phyloP scores from a whole-genome alignment of 2,113 vertebrate genomes.

The Leptosomus discolor region DNA sequence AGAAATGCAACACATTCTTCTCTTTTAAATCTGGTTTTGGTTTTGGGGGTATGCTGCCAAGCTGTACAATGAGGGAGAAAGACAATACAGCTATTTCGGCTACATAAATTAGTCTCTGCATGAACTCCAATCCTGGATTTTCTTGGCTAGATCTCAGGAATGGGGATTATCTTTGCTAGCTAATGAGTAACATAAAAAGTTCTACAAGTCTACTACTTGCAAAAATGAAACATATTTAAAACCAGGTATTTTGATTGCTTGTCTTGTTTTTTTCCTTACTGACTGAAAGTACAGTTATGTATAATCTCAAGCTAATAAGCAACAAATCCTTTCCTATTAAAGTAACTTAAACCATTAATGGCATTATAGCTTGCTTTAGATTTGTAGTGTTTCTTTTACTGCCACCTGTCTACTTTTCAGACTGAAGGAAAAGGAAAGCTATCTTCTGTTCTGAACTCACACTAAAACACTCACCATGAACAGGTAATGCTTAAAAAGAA shows the following conservation, averaged over 20 bases:
- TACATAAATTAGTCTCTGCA: not conserved
- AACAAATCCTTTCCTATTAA: slow-evolving; percentile 55
- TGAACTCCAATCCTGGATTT: not conserved
- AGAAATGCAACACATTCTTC: not conserved
- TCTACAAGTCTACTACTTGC: not conserved
- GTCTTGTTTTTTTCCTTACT: not conserved
- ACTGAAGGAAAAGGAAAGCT: not conserved
- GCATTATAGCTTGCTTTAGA: slow-evolving; percentile 54
- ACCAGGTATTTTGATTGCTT: not conserved
- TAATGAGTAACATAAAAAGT: not conserved
- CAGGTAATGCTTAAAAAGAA: not conserved
- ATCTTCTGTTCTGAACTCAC: not conserved
- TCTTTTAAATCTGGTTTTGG: not conserved
- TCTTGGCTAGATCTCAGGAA: not conserved
- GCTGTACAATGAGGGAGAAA: not conserved
- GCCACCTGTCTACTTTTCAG: slow-evolving; percentile 54
- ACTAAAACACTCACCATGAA: not conserved
- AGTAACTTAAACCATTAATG: slow-evolving; percentile 53
- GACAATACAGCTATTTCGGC: not conserved
- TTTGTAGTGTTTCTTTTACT: slow-evolving; percentile 8
- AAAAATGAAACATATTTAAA: not conserved
- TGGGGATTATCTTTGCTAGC: not conserved
- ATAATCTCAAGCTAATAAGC: not conserved
- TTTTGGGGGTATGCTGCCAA: not conserved
- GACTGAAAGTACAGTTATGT: slow-evolving; percentile 13